Evolutionary conservation across 1,140 invertebrate genomes (phyloP).

Genomic region (Pogonus chalceus): DNA sequence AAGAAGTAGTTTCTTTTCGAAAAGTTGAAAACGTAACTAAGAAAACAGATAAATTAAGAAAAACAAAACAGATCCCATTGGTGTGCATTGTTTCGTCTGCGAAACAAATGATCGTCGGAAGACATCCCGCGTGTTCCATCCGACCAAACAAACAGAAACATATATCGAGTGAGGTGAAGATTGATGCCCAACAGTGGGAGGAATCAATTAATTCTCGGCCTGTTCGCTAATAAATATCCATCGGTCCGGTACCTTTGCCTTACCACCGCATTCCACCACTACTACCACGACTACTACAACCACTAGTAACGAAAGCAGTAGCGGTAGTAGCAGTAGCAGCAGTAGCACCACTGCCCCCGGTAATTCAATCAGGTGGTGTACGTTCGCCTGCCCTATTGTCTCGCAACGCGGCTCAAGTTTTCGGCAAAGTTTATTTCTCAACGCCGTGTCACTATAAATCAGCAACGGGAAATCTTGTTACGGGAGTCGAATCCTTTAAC

Average conservation of each 20-base stretch:
- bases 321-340: not conserved
- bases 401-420: not conserved
- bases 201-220: slow-evolving; percentile 3
- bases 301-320: not conserved
- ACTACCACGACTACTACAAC: not conserved
- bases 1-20: no score
- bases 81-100: not conserved
- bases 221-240: slow-evolving; percentile 6
- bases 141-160: slow-evolving; percentile 2
- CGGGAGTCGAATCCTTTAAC: slow-evolving; percentile 6
- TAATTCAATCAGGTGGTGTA: slow-evolving; percentile 6
- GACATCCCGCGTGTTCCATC: not conserved
- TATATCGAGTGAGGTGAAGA: not conserved
- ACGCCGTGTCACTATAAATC: slow-evolving; percentile 6
- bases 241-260: not conserved
- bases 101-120: not conserved
- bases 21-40: no score
- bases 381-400: not conserved
- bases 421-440: slow-evolving; percentile 7
- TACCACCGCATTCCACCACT: not conserved
- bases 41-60: not conserved
- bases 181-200: not conserved
- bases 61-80: not conserved
- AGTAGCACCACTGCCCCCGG: not conserved
- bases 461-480: slow-evolving; percentile 7